Evolutionary conservation across 2,888 invertebrate species (phyloP), one percentile per base, ranked within the genome.

Genomic region (Thelaira solivaga): DNA sequence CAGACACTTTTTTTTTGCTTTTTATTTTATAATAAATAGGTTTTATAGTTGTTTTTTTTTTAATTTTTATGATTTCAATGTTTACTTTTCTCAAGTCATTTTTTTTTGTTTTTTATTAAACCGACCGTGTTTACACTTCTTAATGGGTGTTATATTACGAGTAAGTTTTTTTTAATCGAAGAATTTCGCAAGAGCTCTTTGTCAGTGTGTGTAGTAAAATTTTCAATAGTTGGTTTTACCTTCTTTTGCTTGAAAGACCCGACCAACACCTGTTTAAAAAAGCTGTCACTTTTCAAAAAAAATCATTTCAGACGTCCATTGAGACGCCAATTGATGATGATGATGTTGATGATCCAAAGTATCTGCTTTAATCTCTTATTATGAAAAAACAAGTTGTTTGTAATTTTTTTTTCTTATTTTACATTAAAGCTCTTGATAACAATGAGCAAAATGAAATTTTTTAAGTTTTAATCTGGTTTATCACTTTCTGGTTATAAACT

Each of bases 391-490:
- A 34, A 68, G 55, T 69, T 61, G 67, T 45, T 62, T 39, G 7
- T 16, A 36, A 22, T 36, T 59, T 49, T 49, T 43, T 29, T 31
- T 31, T 29, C 36, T 36, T 49, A 5, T 11, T 65, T 55, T 68
- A 11, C 6, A 4, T 10, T 41, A 13, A 45, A 45, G 47, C 47
- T 41, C 16, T 16, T 59, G 49, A 67, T 74, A 65, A 74, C 65
- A 67, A 39, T 67, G 49, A 59, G 3, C 43, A 11, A 64, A 24
- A 69, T 57, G 49, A 76, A 69, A 64, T 55, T 53, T n/a, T n/a
- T n/a, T n/a, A n/a, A n/a, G 11, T 49, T 68, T 29, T 78, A 78
- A 74, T 78, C 74, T 74, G 78, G 65, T 71, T 78, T 68, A 77
- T 36, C 43, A 68, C 24, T 72, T 73, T 31, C 41, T 31, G 29